Evolutionary conservation across 2,113 vertebrate genomes (phyloP).

Genomic region (Menura novaehollandiae): DNA sequence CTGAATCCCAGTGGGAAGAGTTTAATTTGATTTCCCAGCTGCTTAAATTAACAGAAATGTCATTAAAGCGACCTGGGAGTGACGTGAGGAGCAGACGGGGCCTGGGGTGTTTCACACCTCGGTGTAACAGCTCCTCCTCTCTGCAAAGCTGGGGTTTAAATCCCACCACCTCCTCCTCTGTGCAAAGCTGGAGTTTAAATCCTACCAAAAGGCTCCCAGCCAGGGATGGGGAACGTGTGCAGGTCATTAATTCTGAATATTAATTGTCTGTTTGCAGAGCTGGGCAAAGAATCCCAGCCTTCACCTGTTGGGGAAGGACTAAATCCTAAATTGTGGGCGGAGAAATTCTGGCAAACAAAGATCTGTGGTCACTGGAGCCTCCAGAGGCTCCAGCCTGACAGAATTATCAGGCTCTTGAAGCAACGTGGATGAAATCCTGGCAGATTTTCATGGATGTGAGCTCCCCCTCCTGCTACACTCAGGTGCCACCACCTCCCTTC

Average conservation of each 20-base stretch:
- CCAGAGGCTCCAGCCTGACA: not conserved
- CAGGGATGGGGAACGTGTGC: not conserved
- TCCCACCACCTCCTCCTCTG: not conserved
- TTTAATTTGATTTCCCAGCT: not conserved
- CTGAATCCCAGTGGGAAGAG: not conserved
- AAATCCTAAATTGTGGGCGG: not conserved
- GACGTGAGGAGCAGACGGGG: accelerated
- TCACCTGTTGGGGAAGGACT: not conserved
- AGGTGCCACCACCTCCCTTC: not conserved
- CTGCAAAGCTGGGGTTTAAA: not conserved
- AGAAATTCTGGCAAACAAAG: not conserved
- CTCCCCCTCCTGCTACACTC: not conserved
- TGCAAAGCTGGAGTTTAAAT: not conserved
- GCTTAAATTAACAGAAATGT: not conserved
- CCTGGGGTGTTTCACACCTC: not conserved
- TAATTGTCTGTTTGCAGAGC: not conserved
- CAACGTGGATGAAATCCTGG: not conserved
- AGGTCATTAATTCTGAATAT: not conserved
- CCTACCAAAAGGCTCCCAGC: not conserved
- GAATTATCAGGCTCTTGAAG: not conserved
- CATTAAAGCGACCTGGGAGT: not conserved
- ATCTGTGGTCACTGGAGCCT: not conserved
- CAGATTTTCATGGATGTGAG: not conserved
- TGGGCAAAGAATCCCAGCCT: accelerated
- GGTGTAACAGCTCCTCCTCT: not conserved